phyloP scores from a whole-genome alignment of 2,113 vertebrate genomes.

The Deroptyus accipitrinus region DNA sequence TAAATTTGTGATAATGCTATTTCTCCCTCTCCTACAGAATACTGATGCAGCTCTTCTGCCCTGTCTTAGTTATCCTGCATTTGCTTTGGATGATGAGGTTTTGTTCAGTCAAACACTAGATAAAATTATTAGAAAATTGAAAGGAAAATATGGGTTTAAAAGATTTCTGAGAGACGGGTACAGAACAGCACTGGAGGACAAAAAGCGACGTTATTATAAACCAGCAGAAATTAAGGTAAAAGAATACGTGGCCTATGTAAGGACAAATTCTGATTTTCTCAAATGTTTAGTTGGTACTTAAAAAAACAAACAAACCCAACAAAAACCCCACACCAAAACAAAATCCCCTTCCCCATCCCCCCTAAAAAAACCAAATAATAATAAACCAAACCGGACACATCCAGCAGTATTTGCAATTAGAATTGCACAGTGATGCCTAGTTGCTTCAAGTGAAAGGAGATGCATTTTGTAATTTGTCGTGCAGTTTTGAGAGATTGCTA shows the following conservation, averaged over 20 bases:
- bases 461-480: background rate
- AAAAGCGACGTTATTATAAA: constrained; percentile 88
- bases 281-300: background rate
- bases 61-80: constrained; percentile 95
- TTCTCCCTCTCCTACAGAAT: constrained; percentile 75
- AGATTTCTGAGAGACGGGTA: constrained; percentile 94
- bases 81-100: constrained; percentile 93
- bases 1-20: background rate
- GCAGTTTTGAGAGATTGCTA: background rate
- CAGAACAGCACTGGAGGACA: constrained; percentile 90
- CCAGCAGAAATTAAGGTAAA: constrained; percentile 99
- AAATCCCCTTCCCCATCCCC: background rate
- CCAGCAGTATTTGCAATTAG: background rate
- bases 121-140: constrained; percentile 91
- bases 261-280: background rate
- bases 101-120: constrained; percentile 92
- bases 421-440: background rate
- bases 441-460: background rate
- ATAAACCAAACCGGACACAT: background rate
- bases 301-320: background rate
- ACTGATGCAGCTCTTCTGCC: constrained; percentile 93
- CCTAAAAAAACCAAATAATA: too few relatives aligned
- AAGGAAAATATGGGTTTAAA: constrained; percentile 93
- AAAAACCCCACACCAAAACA: background rate
- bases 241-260: background rate